Conservation (phyloP, 2,113 vertebrate species). For the Leucoraja erinaceus region DNA sequence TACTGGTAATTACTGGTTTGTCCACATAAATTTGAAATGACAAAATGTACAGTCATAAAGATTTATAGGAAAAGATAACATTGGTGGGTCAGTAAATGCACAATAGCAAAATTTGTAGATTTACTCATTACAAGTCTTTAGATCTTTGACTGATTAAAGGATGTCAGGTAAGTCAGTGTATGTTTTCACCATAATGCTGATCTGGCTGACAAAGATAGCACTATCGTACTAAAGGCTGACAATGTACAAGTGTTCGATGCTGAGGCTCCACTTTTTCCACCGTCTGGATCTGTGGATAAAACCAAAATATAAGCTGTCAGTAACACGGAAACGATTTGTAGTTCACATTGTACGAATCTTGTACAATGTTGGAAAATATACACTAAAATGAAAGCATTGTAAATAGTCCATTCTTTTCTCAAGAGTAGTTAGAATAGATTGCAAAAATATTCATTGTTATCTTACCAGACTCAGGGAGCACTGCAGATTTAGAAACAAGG, state of each 20-base stretch:
- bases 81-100: slow-evolving; percentile 36
- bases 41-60: slow-evolving; percentile 27
- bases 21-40: slow-evolving; percentile 37
- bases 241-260: slow-evolving; percentile 17
- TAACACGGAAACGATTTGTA: background rate
- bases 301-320: background rate
- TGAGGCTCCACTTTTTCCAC: slow-evolving; percentile 8
- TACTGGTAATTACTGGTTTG: slow-evolving; percentile 1
- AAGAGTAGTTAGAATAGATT: background rate
- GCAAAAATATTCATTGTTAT: background rate
- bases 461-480: background rate
- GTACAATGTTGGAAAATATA: background rate
- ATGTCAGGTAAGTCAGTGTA: slow-evolving; percentile 6
- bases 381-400: background rate
- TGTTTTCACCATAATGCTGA: slow-evolving; percentile 31
- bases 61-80: slow-evolving; percentile 38
- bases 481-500: too few relatives aligned
- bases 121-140: slow-evolving; percentile 36
- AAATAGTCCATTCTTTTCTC: background rate
- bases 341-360: background rate
- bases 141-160: slow-evolving; percentile 31
- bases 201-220: slow-evolving; percentile 32
- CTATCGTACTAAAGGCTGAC: slow-evolving; percentile 36
- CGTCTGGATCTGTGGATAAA: slow-evolving; percentile 2
- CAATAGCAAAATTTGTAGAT: slow-evolving; percentile 35